These are phyloP conservation scores for Peucedramus taeniatus DNA, from an alignment of 2,113 vertebrate genomes.

Conservation along the genomic window DNA sequence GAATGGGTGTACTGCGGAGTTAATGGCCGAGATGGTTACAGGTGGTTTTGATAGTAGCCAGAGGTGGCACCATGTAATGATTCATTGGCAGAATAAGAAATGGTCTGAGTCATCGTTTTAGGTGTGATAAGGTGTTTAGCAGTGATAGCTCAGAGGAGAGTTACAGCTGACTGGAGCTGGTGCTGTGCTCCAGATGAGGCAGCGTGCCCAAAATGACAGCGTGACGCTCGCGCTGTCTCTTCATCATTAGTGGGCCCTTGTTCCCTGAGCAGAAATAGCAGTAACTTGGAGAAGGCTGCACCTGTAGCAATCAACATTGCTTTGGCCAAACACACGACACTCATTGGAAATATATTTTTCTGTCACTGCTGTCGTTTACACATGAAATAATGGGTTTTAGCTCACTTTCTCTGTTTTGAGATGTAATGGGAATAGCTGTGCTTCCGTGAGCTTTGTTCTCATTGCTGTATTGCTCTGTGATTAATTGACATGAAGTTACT, in stretches of 20 bases:
- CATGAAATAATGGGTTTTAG: background rate
- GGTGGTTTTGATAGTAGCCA: background rate
- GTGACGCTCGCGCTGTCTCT: background rate
- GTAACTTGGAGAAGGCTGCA: background rate
- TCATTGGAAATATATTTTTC: background rate
- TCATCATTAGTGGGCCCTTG: background rate
- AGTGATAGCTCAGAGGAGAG: background rate
- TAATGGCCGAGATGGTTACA: background rate
- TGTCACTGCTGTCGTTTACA: background rate
- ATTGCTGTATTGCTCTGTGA: rapidly evolving
- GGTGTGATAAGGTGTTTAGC: background rate
- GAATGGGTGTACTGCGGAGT: background rate
- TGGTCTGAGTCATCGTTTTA: background rate
- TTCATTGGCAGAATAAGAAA: background rate
- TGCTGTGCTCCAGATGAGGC: background rate
- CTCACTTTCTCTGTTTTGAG: background rate
- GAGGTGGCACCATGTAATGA: background rate
- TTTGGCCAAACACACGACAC: background rate
- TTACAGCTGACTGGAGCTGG: background rate
- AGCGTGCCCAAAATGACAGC: rapidly evolving
- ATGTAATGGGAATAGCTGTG: background rate
- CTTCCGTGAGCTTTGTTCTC: background rate
- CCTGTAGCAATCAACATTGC: background rate
- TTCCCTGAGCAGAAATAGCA: background rate
- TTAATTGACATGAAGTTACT: background rate